Evolutionary conservation across 2,113 vertebrate genomes (phyloP).

Genomic region (Trochalopteron elliotii): DNA sequence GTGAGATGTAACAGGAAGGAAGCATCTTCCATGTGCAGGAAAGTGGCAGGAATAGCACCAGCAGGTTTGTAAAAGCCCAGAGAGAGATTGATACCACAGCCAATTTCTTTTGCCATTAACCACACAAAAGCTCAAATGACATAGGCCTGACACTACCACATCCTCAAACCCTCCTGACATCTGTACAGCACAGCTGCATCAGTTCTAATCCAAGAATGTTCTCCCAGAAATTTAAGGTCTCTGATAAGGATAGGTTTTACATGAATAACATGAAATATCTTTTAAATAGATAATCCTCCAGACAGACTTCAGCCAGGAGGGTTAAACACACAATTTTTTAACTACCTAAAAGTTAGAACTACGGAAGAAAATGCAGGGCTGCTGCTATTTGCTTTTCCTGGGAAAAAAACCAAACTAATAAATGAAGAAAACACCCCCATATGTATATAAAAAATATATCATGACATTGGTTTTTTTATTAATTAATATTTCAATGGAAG

Average conservation of each 20-base stretch:
- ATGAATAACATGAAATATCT: background rate
- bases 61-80: background rate
- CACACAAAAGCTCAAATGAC: background rate
- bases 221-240: background rate
- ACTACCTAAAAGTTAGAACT: background rate
- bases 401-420: background rate
- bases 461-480: rapidly evolving
- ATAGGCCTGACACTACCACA: background rate
- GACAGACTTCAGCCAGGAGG: background rate
- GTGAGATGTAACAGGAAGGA: background rate
- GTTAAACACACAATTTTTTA: background rate
- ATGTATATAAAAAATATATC: background rate
- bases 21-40: background rate
- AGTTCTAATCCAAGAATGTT: background rate
- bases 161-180: background rate
- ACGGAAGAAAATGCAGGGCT: background rate
- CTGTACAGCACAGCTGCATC: background rate
- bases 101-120: background rate
- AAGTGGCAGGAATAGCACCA: background rate
- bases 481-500: background rate
- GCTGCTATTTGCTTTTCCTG: background rate
- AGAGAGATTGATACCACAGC: background rate
- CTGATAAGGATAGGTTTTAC: background rate
- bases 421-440: rapidly evolving
- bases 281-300: background rate